Base-by-base conservation (phyloP, 30 jellyfish, hydroid and myxozoan species). In the Aurelia sp. region DNA sequence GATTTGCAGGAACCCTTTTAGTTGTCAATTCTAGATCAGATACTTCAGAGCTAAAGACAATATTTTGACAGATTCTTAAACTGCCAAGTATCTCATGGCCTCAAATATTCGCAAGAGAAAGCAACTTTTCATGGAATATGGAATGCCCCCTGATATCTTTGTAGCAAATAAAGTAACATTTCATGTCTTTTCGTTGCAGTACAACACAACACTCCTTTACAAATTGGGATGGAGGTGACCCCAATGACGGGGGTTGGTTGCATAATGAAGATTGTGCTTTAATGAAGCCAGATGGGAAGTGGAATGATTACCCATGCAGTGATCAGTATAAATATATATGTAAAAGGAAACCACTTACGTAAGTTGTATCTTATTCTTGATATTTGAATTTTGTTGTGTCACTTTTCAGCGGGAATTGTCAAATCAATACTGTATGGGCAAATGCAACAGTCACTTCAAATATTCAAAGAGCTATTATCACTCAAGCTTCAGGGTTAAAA, bases 171-270 rank as follows among this genome's bases (percentile, higher is more conserved):
- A 40, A 44, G 55, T 44, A 4, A 44, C 75, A 71, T 17, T 23
- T 27, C 62, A 51, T 13, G 17, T 65, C 31, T 60, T 80, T 31
- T 27, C 17, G 19, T 84, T 60, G 47, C 85, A 87, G 97, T 68
- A 71, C 97, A 17, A 87, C 98, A 7, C 71, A 77, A 9, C 79
- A 89, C 9, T 58, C 96, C 13, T 93, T 87, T 73, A 74, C 79
- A 12, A 93, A 93, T 68, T 93, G 98, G 98, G 98, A 93, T 80
- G 93, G 91, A 23, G 98, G 97, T 21, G 98, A 93, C 48, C 98
- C 98, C 4, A 93, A 93, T 85, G 95, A 93, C 52, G 98, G 98
- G 21, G 98, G 98, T 12, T 80, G 90, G 78, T 83, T 90, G 15
- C 94, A 80, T 13, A 93, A 93, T 62, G 98, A 93, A 79, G 98